These are phyloP conservation scores for Drosophila phalerata DNA, from an alignment of 2,888 invertebrate genomes.

Conservation along the genomic window DNA sequence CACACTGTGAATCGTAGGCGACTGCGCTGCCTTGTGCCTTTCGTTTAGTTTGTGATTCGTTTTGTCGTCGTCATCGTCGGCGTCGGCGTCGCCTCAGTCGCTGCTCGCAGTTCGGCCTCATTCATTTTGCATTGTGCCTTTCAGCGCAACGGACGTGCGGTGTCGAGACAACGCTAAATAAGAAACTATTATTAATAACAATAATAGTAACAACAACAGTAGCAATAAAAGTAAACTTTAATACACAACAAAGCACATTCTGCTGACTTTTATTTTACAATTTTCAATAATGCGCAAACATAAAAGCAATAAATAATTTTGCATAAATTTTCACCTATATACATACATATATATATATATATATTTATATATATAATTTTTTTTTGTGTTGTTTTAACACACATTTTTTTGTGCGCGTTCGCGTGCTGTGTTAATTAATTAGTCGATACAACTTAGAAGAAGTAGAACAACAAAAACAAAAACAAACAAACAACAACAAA, in stretches of 20 bases:
- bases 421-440: constrained; percentile 64
- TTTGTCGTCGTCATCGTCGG: constrained; percentile 28
- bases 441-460: constrained; percentile 45
- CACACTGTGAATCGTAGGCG: constrained; percentile 38
- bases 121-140: constrained; percentile 80
- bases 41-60: constrained; percentile 22
- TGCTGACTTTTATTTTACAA: constrained; percentile 33
- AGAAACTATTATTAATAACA: constrained; percentile 12
- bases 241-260: constrained; percentile 10
- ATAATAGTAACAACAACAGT: constrained; percentile 6
- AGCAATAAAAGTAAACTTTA: constrained; percentile 12
- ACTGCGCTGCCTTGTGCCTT: constrained; percentile 39
- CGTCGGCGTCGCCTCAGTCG: constrained; percentile 29
- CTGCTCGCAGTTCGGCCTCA: constrained; percentile 19
- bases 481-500: constrained; percentile 14
- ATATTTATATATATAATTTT: constrained; percentile 5
- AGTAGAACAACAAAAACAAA: constrained; percentile 31
- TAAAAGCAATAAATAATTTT: constrained; percentile 14
- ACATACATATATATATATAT: no score
- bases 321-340: constrained; percentile 8
- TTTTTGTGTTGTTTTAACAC: constrained; percentile 22
- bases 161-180: constrained; percentile 32
- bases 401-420: constrained; percentile 48
- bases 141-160: constrained; percentile 69
- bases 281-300: constrained; percentile 16